Evolutionary conservation across 1,140 invertebrate genomes (phyloP), one percentile per base, ranked within the genome.

Genomic region (Triops longicaudatus): DNA sequence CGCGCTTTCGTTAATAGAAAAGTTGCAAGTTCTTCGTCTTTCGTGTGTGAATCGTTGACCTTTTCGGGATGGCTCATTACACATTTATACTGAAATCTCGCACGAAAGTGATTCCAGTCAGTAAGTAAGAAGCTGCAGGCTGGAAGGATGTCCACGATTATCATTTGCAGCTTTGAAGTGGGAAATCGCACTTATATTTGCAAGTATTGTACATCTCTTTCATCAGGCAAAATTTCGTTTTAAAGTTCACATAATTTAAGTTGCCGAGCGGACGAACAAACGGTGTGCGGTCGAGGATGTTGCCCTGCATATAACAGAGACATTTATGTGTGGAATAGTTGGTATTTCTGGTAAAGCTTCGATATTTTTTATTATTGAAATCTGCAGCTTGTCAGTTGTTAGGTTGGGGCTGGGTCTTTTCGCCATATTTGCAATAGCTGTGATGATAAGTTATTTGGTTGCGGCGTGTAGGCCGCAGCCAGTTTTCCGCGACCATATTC

Each of bases 181-280:
- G 50, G 50, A 63, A 63, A 63, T 22, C 50, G 50, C 22, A 63
- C 50, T 63, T 63, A 63, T 17, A 63, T 63, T 63, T 63, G 50
- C 50, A 63, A 63, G 50, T 63, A 63, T n/a, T 63, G 50, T 63
- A 63, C 10, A 12, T 11, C 0, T 63, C 50, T 63, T 6, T 6
- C 17, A 63, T 1, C 6, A 3, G 7, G 9, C 6, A 63, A 63
- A 63, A 63, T n/a, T 14, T 63, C 50, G n/a, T 63, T 17, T 22
- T 22, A 22, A 6, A 17, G 6, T 63, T 63, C 14, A 4, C 22
- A n/a, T 17, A n/a, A 14, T 63, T 17, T 9, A 10, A 63, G 50
- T 17, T 63, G 50, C 17, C 50, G 50, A 63, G 50, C 50, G 4
- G 50, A 63, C 22, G 50, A 63, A 17, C 50, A 63, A 22, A n/a